Evolutionary conservation across 2,797 vertebrate genomes (phyloP).

Genomic region (Galagoides demidoff): DNA sequence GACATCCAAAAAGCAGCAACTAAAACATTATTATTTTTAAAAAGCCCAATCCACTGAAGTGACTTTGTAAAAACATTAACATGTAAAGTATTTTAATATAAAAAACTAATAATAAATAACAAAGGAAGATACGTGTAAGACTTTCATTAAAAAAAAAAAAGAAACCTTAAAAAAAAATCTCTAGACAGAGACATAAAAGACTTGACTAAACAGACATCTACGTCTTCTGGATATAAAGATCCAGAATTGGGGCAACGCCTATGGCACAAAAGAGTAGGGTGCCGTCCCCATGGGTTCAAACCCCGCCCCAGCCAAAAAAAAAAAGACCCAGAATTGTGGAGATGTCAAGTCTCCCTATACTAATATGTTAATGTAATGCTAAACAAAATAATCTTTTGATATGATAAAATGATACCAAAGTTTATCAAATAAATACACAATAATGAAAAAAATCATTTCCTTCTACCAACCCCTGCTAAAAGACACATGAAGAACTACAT

Average conservation of each 20-base stretch:
- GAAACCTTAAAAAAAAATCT: not conserved
- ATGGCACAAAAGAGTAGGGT: no score
- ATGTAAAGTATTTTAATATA: not conserved
- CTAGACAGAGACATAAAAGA: not conserved
- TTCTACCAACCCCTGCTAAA: not conserved
- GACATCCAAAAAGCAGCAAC: slow-evolving; percentile 25
- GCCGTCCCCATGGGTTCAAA: no score
- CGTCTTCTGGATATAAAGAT: not conserved
- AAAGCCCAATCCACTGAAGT: not conserved
- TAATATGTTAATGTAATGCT: not conserved
- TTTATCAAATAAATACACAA: not conserved
- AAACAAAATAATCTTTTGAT: slow-evolving; percentile 28
- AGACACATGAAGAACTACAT: not conserved
- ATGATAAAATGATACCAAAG: not conserved
- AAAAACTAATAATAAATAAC: not conserved
- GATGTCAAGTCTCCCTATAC: not conserved
- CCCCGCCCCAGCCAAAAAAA: no score
- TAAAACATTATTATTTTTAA: not conserved
- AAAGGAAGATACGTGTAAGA: not conserved
- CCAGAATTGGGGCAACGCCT: no score
- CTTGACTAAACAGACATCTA: not conserved
- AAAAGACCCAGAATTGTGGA: not conserved
- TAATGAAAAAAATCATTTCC: not conserved
- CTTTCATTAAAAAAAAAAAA: not conserved
- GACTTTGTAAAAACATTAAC: not conserved